phyloP scores from a whole-genome alignment of 2,888 invertebrate genomes.

The Bedellia somnulentella region DNA sequence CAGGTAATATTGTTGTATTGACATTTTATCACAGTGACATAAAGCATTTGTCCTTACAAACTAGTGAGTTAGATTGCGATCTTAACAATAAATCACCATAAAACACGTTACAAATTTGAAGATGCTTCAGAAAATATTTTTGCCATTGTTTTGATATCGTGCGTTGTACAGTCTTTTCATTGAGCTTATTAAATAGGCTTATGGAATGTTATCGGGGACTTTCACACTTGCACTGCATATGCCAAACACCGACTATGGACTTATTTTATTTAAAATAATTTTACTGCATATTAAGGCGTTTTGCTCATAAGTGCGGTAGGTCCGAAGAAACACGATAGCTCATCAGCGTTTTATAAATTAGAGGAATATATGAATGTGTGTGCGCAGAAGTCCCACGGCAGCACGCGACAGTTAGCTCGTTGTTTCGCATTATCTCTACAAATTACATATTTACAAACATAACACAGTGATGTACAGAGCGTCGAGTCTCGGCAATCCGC shows the following conservation, averaged over 20 bases:
- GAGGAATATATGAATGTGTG: too few relatives aligned
- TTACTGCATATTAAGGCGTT: too few relatives aligned
- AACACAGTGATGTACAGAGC: slow-evolving; percentile 36
- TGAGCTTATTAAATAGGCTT: slow-evolving; percentile 50
- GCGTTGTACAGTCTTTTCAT: slow-evolving; percentile 53
- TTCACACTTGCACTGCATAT: slow-evolving; percentile 15
- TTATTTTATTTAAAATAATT: too few relatives aligned
- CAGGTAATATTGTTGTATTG: slow-evolving; percentile 15
- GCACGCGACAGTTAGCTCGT: slow-evolving; percentile 40
- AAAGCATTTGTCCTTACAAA: slow-evolving; percentile 58
- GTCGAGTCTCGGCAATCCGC: too few relatives aligned
- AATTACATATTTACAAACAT: slow-evolving; percentile 43
- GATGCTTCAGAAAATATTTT: slow-evolving; percentile 54
- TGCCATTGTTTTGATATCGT: slow-evolving; percentile 30
- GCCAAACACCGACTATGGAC: slow-evolving; percentile 10
- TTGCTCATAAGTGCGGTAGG: too few relatives aligned
- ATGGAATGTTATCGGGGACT: slow-evolving; percentile 48
- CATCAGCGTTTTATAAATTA: too few relatives aligned
- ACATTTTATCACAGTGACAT: slow-evolving; percentile 57
- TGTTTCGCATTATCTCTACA: slow-evolving; percentile 44
- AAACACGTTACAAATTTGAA: slow-evolving; percentile 34
- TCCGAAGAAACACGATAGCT: too few relatives aligned
- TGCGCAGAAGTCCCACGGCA: slow-evolving; percentile 50
- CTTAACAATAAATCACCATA: slow-evolving; percentile 53
- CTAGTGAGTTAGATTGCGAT: slow-evolving; percentile 55